Base-by-base conservation (phyloP, 2,888 invertebrate genomes). In the Hartigia nigra region DNA sequence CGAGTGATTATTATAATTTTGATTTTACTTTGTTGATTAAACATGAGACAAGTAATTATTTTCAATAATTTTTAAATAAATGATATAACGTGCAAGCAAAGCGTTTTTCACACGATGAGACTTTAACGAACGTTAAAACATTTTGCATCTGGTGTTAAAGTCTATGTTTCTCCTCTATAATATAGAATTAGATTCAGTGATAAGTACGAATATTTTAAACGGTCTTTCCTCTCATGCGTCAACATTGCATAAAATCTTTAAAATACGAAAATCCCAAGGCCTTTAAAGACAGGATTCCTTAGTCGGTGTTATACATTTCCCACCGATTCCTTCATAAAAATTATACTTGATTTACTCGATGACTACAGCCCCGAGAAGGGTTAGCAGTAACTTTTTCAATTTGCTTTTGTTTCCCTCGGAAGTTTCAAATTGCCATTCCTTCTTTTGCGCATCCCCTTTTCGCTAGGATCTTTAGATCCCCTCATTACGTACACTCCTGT, bases 401-500 rank as follows among this genome's bases (percentile, higher is more conserved):
- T 82, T 84, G 79, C 69, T 72, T 72, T 39, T 77, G 70, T 75
- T 74, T 77, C 70, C 77, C 77, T 55, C 36, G 78, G 75, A 32
- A 78, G 77, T 77, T 80, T 83, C 79, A 74, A 77, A 77, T 81
- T 81, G 75, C 81, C 70, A 75, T 23, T 23, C 39, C 76, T 77
- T 76, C 76, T 74, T 78, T 74, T 31, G 74, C 55, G 12, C 31
- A 72, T 32, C 12, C 72, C 72, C 14, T 32, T 72, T 72, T 31
- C 72, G 12, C 12, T 72, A 72, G 31, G 14, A 32, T 32, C 72
- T 72, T 31, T 31, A 31, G 37, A 77, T 80, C 76, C 69, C 79
- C 76, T 82, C 82, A 75, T 82, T 78, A 78, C 74, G 78, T 12
- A 12, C 72, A 9, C 32, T 83, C 80, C 77, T 78, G 79, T 77